These are phyloP conservation scores for Ctenomys sociabilis DNA, from an alignment of 2,113 vertebrate genomes.

Conservation along the genomic window DNA sequence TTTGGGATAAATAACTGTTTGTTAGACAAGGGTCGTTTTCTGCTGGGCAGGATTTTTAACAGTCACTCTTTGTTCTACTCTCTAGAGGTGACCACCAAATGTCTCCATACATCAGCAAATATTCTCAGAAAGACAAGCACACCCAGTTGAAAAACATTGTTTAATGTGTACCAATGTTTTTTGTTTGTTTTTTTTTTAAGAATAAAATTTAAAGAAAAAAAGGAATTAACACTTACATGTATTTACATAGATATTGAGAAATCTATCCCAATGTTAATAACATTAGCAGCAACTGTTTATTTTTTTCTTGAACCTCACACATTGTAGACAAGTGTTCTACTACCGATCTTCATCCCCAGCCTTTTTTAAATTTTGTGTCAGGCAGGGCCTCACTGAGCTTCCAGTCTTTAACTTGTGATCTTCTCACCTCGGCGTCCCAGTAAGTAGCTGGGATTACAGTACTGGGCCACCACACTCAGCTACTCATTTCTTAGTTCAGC, in stretches of 20 bases:
- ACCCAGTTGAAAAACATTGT: neutral
- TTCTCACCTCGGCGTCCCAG: neutral
- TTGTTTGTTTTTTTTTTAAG: too few species aligned
- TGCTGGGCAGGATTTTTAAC: neutral
- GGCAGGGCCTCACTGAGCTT: neutral
- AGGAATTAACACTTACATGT: too few species aligned
- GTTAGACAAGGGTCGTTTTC: neutral
- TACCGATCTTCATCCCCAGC: neutral
- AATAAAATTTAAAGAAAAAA: too few species aligned
- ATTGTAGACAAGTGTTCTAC: neutral
- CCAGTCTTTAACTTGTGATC: neutral
- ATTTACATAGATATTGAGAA: too few species aligned
- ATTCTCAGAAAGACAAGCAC: neutral
- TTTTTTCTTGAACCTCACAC: neutral
- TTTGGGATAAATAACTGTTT: neutral
- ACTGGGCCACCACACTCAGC: neutral
- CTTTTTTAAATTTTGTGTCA: neutral
- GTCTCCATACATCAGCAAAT: neutral
- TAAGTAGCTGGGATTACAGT: neutral
- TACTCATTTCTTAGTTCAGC: slow-evolving; percentile 7
- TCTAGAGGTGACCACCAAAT: neutral
- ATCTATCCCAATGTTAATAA: neutral
- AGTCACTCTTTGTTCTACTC: neutral
- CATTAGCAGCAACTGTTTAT: neutral
- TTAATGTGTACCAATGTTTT: neutral